phyloP scores from a whole-genome alignment of 2,888 invertebrate genomes.

The Cephus nigrinus region DNA sequence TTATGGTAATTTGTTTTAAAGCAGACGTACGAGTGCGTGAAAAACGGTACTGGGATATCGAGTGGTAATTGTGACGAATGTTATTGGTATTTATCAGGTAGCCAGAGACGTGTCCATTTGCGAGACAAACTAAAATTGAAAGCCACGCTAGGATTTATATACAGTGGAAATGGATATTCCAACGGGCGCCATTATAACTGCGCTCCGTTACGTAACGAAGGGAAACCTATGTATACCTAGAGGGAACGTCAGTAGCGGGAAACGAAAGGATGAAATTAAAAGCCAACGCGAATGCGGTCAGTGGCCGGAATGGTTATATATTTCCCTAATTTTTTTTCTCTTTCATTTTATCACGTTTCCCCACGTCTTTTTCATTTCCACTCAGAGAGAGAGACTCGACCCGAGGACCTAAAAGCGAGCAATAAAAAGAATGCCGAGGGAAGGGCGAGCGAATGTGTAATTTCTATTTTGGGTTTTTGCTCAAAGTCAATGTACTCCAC shows the following conservation, averaged over 20 bases:
- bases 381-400: neutral
- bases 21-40: neutral
- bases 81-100: neutral
- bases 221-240: neutral
- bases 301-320: neutral
- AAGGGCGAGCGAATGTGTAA: neutral
- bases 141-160: constrained; percentile 2
- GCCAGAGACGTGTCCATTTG: constrained; percentile 4
- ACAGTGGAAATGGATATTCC: constrained; percentile 4
- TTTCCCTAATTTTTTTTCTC: neutral
- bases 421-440: neutral
- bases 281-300: constrained; percentile 1
- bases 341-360: neutral
- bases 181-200: neutral
- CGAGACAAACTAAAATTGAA: constrained; percentile 7
- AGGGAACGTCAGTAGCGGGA: neutral
- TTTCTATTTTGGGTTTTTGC: neutral
- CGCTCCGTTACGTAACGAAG: neutral
- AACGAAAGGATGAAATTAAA: neutral
- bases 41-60: neutral
- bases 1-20: neutral
- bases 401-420: neutral
- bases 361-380: neutral
- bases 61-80: constrained; percentile 5
- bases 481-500: neutral